These are phyloP conservation scores for Trachymyrmex septentrionalis DNA, from an alignment of 1,140 invertebrate species.

Conservation along the genomic window DNA sequence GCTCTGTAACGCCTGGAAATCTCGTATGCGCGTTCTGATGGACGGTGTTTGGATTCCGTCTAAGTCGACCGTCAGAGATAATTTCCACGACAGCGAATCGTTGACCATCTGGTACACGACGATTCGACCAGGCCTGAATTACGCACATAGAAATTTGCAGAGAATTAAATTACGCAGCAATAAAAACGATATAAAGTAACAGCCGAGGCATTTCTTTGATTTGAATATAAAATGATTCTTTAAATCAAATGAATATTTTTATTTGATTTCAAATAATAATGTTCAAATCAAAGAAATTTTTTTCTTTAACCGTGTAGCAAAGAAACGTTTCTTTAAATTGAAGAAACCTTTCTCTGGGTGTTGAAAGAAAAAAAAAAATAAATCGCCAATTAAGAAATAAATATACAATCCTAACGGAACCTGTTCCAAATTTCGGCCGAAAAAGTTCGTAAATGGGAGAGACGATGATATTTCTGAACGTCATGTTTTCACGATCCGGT, in stretches of 20 bases:
- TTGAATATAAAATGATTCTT: too few relatives aligned
- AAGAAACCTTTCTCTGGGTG: too few relatives aligned
- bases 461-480: background rate
- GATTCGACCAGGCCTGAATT: conserved; percentile 65
- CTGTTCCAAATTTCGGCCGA: background rate
- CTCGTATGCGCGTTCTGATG: conserved; percentile 18
- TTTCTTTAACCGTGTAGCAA: background rate
- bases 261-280: too few relatives aligned
- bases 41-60: conserved; percentile 50
- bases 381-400: background rate
- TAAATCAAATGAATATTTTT: too few relatives aligned
- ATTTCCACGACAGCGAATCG: conserved; percentile 56
- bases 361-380: background rate
- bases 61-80: conserved; percentile 54
- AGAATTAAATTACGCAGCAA: conserved; percentile 18
- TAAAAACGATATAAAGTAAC: background rate
- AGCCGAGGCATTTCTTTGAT: background rate
- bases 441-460: background rate
- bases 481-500: conserved; percentile 67
- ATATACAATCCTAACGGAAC: background rate
- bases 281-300: too few relatives aligned
- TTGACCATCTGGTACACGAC: conserved; percentile 59
- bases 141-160: conserved; percentile 1
- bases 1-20: conserved; percentile 24
- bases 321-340: too few relatives aligned